Evolutionary conservation across 1,140 invertebrate genomes (phyloP).

Genomic region (Trichonephila inaurata): DNA sequence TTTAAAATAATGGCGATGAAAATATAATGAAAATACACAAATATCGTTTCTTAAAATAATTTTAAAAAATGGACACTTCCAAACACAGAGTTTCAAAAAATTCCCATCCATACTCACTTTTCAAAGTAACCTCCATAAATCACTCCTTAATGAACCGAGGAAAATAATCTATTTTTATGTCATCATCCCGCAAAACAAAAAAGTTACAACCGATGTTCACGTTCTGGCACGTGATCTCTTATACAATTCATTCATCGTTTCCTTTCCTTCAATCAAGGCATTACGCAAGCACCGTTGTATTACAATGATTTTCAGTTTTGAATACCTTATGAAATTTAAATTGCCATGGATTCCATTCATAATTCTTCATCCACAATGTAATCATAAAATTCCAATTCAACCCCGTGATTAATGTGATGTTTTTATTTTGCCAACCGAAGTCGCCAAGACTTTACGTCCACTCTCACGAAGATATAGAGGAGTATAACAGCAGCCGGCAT

Average conservation of each 20-base stretch:
- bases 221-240: not conserved
- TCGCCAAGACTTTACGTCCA: not conserved
- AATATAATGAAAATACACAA: too few relatives aligned
- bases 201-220: not conserved
- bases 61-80: too few relatives aligned
- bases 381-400: slow-evolving; percentile 26
- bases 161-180: too few relatives aligned
- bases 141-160: too few relatives aligned
- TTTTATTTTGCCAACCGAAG: slow-evolving; percentile 12
- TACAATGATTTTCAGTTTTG: not conserved
- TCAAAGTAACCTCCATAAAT: too few relatives aligned
- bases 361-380: slow-evolving; percentile 20
- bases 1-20: too few relatives aligned
- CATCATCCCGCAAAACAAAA: too few relatives aligned
- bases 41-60: too few relatives aligned
- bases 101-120: too few relatives aligned
- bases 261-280: not conserved
- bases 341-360: not conserved
- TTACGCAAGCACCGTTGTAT: not conserved
- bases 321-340: slow-evolving; percentile 36
- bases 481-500: not conserved
- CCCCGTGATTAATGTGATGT: not conserved
- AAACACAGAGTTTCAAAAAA: too few relatives aligned
- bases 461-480: not conserved
- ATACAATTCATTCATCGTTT: not conserved